These are phyloP conservation scores for Phaedon cochleariae DNA, from an alignment of 2,888 invertebrate genomes.

Conservation along the genomic window DNA sequence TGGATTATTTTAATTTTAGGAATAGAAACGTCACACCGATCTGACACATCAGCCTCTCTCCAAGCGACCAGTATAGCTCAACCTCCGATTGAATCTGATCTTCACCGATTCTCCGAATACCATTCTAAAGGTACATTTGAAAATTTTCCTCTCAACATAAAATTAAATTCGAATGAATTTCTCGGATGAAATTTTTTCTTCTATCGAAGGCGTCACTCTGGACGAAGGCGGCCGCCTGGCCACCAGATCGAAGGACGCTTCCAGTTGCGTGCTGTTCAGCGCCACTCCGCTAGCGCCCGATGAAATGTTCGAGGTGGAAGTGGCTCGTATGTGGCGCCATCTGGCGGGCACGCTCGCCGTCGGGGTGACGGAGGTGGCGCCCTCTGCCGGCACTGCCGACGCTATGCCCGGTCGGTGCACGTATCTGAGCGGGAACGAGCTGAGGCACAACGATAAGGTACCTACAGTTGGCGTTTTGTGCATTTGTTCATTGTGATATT, in stretches of 20 bases:
- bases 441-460: conserved; percentile 70
- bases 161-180: too few relatives aligned
- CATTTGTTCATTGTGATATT: too few relatives aligned
- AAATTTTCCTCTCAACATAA: too few relatives aligned
- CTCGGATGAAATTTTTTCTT: too few relatives aligned
- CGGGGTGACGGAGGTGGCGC: conserved; percentile 75
- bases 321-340: conserved; percentile 69
- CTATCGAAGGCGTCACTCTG: conserved; percentile 69
- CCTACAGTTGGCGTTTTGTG: neutral
- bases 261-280: conserved; percentile 71
- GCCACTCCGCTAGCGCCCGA: conserved; percentile 76
- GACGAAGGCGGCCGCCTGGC: conserved; percentile 68
- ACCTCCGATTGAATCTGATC: conserved; percentile 55
- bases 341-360: conserved; percentile 78
- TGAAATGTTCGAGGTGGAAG: conserved; percentile 82
- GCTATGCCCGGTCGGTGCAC: conserved; percentile 76
- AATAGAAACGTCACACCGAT: conserved; percentile 45
- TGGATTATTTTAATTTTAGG: too few relatives aligned
- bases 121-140: conserved; percentile 68
- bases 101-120: conserved; percentile 68
- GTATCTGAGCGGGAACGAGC: conserved; percentile 76
- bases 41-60: conserved; percentile 59
- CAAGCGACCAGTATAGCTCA: conserved; percentile 55
- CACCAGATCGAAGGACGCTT: conserved; percentile 65
- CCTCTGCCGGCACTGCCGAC: conserved; percentile 69